Evolutionary conservation across 2,888 invertebrate genomes (phyloP).

Genomic region (Cantharis rustica): DNA sequence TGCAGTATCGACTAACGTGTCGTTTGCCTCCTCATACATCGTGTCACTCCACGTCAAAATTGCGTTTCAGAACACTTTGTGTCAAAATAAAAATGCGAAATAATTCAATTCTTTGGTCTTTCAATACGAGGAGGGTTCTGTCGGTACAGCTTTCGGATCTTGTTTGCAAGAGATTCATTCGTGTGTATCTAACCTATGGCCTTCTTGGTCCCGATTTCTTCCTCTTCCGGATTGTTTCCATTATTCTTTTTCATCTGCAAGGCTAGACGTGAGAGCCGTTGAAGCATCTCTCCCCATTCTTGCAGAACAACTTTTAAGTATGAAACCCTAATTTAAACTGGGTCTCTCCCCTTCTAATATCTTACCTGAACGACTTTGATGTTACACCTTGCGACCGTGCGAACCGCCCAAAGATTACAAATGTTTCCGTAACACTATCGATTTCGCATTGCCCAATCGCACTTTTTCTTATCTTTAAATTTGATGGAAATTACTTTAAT

Average conservation of each 20-base stretch:
- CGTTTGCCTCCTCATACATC: conserved; percentile 29
- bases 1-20: conserved; percentile 1
- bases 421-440: conserved; percentile 19
- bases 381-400: conserved; percentile 42
- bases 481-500: background rate
- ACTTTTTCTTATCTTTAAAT: background rate
- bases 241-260: conserved; percentile 26
- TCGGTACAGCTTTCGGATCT: conserved; percentile 23
- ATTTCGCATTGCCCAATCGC: background rate
- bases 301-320: conserved; percentile 18
- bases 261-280: conserved; percentile 30
- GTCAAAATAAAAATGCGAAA: conserved; percentile 33
- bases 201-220: conserved; percentile 40
- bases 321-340: conserved; percentile 37
- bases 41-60: conserved; percentile 33
- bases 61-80: conserved; percentile 26
- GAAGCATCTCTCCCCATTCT: conserved; percentile 29
- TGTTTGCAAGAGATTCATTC: conserved; percentile 37
- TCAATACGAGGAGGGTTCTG: conserved; percentile 5
- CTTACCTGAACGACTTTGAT: conserved; percentile 23
- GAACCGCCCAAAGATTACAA: conserved; percentile 37
- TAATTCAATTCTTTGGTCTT: conserved; percentile 26
- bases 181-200: conserved; percentile 45
- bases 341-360: conserved; percentile 25
- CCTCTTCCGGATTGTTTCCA: conserved; percentile 44